These are phyloP conservation scores for Corythornis cristatus DNA, from an alignment of 2,113 vertebrate species.

Conservation along the genomic window DNA sequence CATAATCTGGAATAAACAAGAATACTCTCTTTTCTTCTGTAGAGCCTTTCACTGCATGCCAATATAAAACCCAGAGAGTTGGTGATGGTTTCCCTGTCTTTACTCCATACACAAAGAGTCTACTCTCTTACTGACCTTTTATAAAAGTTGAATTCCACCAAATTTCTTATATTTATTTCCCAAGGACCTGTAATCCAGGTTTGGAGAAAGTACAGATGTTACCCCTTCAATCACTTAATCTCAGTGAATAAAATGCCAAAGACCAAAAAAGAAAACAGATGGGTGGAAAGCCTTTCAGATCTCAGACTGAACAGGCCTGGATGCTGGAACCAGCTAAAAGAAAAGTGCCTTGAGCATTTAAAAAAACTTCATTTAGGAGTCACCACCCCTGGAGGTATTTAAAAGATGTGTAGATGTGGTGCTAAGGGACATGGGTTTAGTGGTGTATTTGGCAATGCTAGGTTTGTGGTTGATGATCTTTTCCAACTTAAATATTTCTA, in stretches of 20 bases:
- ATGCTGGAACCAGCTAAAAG: constrained; percentile 19
- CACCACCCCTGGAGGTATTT: not conserved
- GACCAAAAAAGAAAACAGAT: constrained; percentile 47
- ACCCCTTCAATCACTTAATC: constrained; percentile 35
- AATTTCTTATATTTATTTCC: constrained; percentile 3
- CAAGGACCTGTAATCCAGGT: not conserved
- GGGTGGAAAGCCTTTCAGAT: constrained; percentile 10
- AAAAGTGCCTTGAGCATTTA: not conserved
- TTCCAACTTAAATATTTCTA: not conserved
- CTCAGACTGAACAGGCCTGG: not conserved
- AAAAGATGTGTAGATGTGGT: not conserved
- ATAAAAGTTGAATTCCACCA: constrained; percentile 10
- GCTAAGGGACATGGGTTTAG: not conserved
- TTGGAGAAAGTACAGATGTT: constrained; percentile 40
- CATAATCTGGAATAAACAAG: constrained; percentile 2
- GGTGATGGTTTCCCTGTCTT: not conserved
- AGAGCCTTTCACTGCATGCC: not conserved
- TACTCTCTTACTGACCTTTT: not conserved
- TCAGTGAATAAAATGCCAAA: constrained; percentile 12
- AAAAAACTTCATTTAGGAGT: not conserved
- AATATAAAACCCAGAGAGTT: not conserved
- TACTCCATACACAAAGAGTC: not conserved
- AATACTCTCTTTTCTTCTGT: not conserved
- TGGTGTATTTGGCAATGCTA: no score
- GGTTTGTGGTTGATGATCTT: not conserved